Conservation (phyloP, 2,113 vertebrate species). For the Glaucomys volans region DNA sequence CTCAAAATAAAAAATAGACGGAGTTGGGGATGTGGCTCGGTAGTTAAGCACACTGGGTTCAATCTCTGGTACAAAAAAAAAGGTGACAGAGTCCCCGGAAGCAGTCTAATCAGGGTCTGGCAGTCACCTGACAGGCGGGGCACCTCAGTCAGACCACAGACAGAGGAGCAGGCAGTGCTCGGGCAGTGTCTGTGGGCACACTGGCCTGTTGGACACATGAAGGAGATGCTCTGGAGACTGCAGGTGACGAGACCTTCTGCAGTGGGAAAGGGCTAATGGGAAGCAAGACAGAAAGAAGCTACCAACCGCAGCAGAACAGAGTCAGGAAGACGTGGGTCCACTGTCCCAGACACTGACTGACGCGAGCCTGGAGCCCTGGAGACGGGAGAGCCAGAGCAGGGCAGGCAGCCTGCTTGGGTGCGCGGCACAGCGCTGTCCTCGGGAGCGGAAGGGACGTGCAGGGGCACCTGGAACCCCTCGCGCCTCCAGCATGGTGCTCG, state of each 20-base stretch:
- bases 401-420: fast-evolving
- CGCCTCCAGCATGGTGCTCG: fast-evolving
- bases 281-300: background rate
- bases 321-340: background rate
- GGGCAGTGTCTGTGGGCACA: too few species aligned
- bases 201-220: too few species aligned
- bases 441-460: fast-evolving
- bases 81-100: too few species aligned
- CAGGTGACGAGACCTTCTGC: fast-evolving
- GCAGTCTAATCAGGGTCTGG: too few species aligned
- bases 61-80: too few species aligned
- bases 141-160: too few species aligned
- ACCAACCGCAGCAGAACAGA: background rate
- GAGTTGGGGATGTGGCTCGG: too few species aligned
- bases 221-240: background rate
- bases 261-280: background rate
- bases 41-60: too few species aligned
- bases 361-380: background rate
- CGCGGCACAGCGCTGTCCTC: fast-evolving
- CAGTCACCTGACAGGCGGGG: too few species aligned
- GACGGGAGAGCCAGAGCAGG: fast-evolving
- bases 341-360: background rate
- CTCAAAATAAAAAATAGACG: too few species aligned
- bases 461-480: too few species aligned
- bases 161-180: too few species aligned